Base-by-base conservation (phyloP, 2,113 vertebrate species). In the Anarrhichthys ocellatus region DNA sequence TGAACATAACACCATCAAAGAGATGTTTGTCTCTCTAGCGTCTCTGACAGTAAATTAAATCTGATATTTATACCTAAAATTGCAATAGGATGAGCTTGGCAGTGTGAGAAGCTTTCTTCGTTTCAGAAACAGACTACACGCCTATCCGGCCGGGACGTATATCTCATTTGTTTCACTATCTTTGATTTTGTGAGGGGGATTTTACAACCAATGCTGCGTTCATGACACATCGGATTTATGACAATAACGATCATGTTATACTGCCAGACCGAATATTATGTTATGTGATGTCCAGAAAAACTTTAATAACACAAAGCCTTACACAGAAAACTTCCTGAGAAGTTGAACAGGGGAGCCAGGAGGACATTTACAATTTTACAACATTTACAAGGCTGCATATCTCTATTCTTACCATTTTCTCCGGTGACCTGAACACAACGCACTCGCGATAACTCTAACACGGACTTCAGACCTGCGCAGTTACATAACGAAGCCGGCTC, bases 401-500 rank as follows among this genome's bases (percentile, higher is more conserved):
- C 0, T 0, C 0, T 0, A 0, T 0, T 24, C 68, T 48, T 76
- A 5, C 29, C 0, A 63, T 67, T 81, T 88, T 84, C 0, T 48
- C 3, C 5, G 1, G 0, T 0, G 6, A 0, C 2, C 0, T 27
- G 66, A 93, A 89, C 68, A 5, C 58, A 38, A 1, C 63, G 59
- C 59, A 5, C 0, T 0, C 0, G 0, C 14, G 20, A 50, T 1
- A 10, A 20, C 1, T 29, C 11, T 9, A 34, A 34, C 0, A 36
- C 4, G 81, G 29, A 92, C 85, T 83, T 92, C 22, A 79, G 1
- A 9, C 0, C 0, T 62, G 2, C 88, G 59, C 10, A 1, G 72
- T 92, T 84, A 86, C 56, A 72, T 81, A 76, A 82, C 65, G 24
- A 0, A 3, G 27, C 89, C 80, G 87, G 78, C 5, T 50, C 14